A percentile compares a stretch with the other conserved stretches of the same genome.
phyloP scores from a whole-genome alignment of 2,888 invertebrate genomes.

The Poecilobothrus nobilitatus region DNA sequence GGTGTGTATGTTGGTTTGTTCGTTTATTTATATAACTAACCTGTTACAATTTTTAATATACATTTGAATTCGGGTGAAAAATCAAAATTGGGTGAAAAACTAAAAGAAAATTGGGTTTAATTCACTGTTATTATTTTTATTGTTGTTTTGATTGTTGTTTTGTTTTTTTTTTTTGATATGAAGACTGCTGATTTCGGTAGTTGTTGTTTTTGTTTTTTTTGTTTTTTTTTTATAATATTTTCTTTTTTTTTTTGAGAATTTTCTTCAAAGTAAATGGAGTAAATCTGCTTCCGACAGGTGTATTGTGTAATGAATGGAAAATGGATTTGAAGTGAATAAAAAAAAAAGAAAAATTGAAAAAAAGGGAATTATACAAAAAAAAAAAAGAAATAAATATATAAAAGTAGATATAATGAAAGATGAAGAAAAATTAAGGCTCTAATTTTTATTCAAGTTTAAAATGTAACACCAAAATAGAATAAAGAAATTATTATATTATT shows the following conservation, averaged over 20 bases:
- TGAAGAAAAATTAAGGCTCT: not conserved
- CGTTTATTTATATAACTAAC: not conserved
- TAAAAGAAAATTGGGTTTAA: not conserved
- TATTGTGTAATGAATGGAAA: not conserved
- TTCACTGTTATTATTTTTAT: not conserved
- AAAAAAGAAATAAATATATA: not conserved
- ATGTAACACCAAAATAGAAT: too few relatives aligned
- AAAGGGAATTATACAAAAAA: too few relatives aligned
- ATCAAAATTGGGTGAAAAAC: too few relatives aligned
- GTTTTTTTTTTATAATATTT: too few relatives aligned
- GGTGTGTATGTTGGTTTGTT: too few relatives aligned
- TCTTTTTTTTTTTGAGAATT: too few relatives aligned
- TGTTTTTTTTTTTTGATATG: not conserved
- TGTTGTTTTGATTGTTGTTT: not conserved
- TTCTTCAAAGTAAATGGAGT: conserved; percentile 1
- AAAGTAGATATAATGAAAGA: not conserved
- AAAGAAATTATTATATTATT: too few relatives aligned
- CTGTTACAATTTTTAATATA: not conserved
- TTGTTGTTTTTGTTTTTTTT: not conserved
- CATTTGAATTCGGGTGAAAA: not conserved
- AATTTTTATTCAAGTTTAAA: not conserved
- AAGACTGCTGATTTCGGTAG: not conserved
- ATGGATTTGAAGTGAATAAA: not conserved
- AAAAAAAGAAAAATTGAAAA: not conserved
- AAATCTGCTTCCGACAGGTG: not conserved